A percentile compares a stretch with the other conserved stretches of the same genome.
phyloP scores from a whole-genome alignment of 1,140 invertebrate species.

The Meloidogyne floridensis region DNA sequence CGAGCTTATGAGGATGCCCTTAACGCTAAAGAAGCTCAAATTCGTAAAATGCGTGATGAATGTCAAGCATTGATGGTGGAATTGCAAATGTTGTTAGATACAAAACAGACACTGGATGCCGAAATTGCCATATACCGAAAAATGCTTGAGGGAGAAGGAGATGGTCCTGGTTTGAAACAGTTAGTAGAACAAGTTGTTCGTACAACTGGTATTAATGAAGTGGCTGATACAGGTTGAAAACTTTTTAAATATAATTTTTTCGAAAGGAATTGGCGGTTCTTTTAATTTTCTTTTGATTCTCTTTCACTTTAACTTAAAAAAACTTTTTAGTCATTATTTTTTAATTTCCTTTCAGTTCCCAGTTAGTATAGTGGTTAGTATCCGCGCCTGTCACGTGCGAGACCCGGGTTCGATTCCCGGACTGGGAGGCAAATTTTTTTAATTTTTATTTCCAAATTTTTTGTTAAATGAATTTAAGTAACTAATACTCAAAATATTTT shows the following conservation, averaged over 20 bases:
- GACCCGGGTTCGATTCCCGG: slow-evolving; percentile 71
- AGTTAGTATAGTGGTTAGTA: slow-evolving; percentile 71
- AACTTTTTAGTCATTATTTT: background rate
- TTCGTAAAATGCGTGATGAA: slow-evolving; percentile 66
- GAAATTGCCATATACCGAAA: slow-evolving; percentile 66
- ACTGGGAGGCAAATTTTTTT: slow-evolving; percentile 62
- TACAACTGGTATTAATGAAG: slow-evolving; percentile 59
- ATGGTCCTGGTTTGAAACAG: slow-evolving; percentile 63
- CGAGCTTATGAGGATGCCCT: slow-evolving; percentile 64
- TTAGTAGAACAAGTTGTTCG: slow-evolving; percentile 65
- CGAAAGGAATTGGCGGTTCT: slow-evolving; percentile 3
- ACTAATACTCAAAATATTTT: no score
- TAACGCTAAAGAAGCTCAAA: slow-evolving; percentile 66
- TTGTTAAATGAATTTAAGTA: background rate
- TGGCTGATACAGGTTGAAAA: slow-evolving; percentile 53
- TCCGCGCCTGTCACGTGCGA: slow-evolving; percentile 71
- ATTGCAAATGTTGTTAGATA: slow-evolving; percentile 68
- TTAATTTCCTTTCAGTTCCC: slow-evolving; percentile 54
- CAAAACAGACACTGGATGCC: slow-evolving; percentile 66
- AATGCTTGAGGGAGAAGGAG: slow-evolving; percentile 65
- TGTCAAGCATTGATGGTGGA: slow-evolving; percentile 67
- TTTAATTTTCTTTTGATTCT: background rate
- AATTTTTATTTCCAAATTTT: background rate
- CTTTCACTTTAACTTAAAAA: background rate
- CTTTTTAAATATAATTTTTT: background rate